Base-by-base conservation (phyloP, 1,140 invertebrate genomes). In the Aphelinus atriplicis region DNA sequence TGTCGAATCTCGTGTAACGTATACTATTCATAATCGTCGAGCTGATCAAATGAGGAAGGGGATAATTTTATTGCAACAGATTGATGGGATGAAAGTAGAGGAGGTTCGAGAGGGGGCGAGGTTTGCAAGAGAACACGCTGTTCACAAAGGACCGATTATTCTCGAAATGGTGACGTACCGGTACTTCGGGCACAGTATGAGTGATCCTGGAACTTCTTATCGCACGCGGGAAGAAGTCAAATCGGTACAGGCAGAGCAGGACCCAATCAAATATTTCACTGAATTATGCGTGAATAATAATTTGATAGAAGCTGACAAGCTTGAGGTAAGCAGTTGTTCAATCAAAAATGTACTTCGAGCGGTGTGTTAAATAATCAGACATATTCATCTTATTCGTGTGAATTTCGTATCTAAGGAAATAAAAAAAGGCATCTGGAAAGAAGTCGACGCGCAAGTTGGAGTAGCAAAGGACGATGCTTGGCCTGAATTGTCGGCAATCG, bases 61-160 rank as follows among this genome's bases (percentile, higher is more conserved):
- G 26, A 26, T 66, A 26, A 47, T 56, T 26, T 26, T 26, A 26
- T 26, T 26, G 26, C n/a, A 71, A 58, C 80, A 92, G 91, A 90
- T 94, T 63, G 92, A 95, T 88, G 94, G 92, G 64, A 95, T 95
- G 94, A 93, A 93, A 83, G 88, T 95, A 3, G 76, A 94, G 26
- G 92, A 92, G 70, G 92, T 95, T 2, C 84, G 91, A 67, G 92
- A 94, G 85, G 92, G 92, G 3, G 88, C 90, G 2, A 82, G 85
- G 66, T 94, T 91, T 83, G 89, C 90, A 10, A 88, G 89, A 55
- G 89, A 93, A 2, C 89, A 90, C 76, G 92, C 90, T 63, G 79
- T 87, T 7, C 79, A 88, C 47, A 92, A 93, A 80, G 94, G 94
- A 5, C 94, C 94, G 1, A 85, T 95, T 47, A 83, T 95, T 1